Evolutionary conservation across 2,113 vertebrate genomes (phyloP), one percentile per base, ranked within the genome.

Genomic region (Pipra filicauda): DNA sequence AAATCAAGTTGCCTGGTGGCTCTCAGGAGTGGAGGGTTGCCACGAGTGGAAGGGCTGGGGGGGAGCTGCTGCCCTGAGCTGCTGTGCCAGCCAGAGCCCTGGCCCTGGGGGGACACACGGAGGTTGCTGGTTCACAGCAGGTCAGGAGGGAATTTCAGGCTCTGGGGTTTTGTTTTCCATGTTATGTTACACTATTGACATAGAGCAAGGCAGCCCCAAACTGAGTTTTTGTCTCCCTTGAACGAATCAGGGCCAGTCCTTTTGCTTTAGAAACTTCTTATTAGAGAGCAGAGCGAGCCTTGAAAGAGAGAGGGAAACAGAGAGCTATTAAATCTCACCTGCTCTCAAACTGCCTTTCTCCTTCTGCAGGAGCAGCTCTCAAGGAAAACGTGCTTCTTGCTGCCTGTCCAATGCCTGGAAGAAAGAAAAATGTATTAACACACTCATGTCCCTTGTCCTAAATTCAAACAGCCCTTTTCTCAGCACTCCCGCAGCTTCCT

Each of bases 1-100:
- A 93, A 88, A 95, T 95, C 85, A 91, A 89, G 58, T 15, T 89
- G 81, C 58, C 33, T 91, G 43, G 59, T 52, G 61, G 43, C 76
- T 88, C 51, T 84, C 27, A 28, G 80, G 89, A 79, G 74, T 27
- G 65, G 81, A 89, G 49, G 31, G n/a, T 51, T 91, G 93, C 89
- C 93, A 92, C 1, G 17, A 66, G 80, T 72, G 65, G 91, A 71
- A 51, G 73, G 77, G 39, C 15, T 23, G 30, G 3, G 19, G 15
- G 46, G 57, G 67, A 88, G 58, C 54, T 85, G 82, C 69, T 91
- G 71, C 41, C 69, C 52, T 30, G 61, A 41, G 57, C 58, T 57
- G 57, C 49, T 58, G 66, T 74, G 77, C 77, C 95, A 93, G 55
- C 51, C 11, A 0, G 23, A 33, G 35, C 61, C 35, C 54, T 75